These are phyloP conservation scores for Rallus crepitans DNA, from an alignment of 2,797 vertebrate genomes.

Conservation along the genomic window DNA sequence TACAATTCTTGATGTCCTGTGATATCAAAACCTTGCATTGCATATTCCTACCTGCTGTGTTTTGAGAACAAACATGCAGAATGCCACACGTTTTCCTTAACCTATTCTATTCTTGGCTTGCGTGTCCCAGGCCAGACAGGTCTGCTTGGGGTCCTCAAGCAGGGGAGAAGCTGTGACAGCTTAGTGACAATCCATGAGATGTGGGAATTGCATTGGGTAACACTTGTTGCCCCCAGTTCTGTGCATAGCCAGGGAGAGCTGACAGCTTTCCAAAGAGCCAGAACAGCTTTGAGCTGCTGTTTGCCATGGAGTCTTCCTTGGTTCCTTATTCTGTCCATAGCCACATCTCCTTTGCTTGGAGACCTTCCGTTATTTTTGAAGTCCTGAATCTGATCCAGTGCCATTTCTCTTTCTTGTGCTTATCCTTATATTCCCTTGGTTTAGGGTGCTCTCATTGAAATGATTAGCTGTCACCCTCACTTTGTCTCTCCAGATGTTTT, in stretches of 20 bases:
- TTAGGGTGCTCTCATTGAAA: neutral
- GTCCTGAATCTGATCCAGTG: neutral
- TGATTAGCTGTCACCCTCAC: neutral
- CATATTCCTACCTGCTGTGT: neutral
- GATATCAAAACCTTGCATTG: rapidly evolving
- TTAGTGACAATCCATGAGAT: neutral
- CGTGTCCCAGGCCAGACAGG: neutral
- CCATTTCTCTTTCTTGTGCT: neutral
- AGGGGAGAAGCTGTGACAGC: neutral
- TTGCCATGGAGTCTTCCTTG: neutral
- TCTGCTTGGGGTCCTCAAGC: neutral
- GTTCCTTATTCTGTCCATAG: neutral
- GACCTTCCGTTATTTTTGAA: neutral
- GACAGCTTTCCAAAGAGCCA: neutral
- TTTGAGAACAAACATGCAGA: neutral
- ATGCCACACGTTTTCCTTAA: neutral
- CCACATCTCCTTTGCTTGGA: rapidly evolving
- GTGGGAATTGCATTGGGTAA: neutral
- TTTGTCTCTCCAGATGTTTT: neutral
- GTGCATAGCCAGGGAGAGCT: rapidly evolving
- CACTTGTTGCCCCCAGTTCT: neutral
- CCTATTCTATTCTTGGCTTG: neutral
- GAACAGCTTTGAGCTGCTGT: neutral
- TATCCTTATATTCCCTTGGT: neutral
- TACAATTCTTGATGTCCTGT: too few species aligned